These are phyloP conservation scores for Caradrina clavipalpis DNA, from an alignment of 2,888 invertebrate species.

Conservation along the genomic window DNA sequence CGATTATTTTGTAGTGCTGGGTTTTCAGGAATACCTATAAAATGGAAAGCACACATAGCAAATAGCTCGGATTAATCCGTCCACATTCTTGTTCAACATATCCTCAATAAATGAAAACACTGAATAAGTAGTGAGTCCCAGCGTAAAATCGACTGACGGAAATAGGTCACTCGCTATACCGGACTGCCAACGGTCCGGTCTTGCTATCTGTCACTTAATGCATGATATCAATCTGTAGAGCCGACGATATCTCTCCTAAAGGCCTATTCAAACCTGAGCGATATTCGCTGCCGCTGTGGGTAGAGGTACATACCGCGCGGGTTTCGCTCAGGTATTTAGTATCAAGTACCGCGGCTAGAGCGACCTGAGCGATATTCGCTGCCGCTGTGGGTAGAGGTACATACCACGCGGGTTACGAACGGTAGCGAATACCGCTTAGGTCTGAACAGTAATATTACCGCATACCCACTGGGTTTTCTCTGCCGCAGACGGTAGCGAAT, in stretches of 20 bases:
- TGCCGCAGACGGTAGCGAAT: no score
- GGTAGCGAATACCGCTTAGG: no score
- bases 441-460: no score
- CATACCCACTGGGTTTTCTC: no score
- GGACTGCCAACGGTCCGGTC: constrained; percentile 15
- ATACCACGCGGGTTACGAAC: no score
- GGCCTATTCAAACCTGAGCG: no score
- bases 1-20: constrained; percentile 21
- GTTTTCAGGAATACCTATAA: constrained; percentile 19
- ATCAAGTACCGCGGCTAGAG: no score
- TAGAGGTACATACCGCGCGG: no score
- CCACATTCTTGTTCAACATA: constrained; percentile 9
- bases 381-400: no score
- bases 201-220: constrained; percentile 47
- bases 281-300: no score
- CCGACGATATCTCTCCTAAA: constrained; percentile 29
- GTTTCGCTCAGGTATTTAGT: no score
- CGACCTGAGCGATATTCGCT: no score
- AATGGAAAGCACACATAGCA: constrained; percentile 39
- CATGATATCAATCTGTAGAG: constrained; percentile 55
- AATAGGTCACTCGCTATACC: constrained; percentile 35
- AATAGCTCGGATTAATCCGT: constrained; percentile 1
- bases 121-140: constrained; percentile 1
- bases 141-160: constrained; percentile 34
- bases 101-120: constrained; percentile 32